phyloP scores from a whole-genome alignment of 2,113 vertebrate species.

The Emydocephalus ijimae region DNA sequence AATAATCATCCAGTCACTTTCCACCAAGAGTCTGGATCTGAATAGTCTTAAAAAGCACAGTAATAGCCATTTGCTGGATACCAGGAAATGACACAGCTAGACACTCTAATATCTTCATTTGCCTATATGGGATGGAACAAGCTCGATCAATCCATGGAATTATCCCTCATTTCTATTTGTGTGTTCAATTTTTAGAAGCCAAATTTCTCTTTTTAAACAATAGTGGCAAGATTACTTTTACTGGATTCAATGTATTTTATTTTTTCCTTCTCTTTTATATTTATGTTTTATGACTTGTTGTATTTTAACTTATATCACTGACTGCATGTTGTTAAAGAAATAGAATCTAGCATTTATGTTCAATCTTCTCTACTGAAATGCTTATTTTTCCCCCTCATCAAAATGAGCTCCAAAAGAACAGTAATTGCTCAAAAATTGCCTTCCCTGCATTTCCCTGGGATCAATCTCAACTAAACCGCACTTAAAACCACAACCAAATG shows the following conservation, averaged over 20 bases:
- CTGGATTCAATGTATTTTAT: not conserved
- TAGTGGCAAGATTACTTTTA: not conserved
- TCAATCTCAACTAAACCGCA: not conserved
- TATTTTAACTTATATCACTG: not conserved
- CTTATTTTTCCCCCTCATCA: not conserved
- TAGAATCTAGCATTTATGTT: not conserved
- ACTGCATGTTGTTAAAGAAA: not conserved
- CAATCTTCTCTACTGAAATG: not conserved
- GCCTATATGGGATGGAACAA: not conserved
- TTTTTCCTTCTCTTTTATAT: not conserved
- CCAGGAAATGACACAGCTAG: not conserved
- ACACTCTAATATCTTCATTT: not conserved
- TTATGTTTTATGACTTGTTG: not conserved
- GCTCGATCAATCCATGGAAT: not conserved
- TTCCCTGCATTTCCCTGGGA: not conserved
- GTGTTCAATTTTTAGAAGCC: not conserved
- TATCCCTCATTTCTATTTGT: not conserved
- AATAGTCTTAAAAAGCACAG: not conserved
- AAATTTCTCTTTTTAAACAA: not conserved
- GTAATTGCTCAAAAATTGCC: no score
- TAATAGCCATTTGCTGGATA: not conserved
- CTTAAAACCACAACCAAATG: not conserved
- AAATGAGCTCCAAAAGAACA: not conserved
- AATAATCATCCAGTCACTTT: not conserved
- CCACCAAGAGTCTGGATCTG: not conserved